Conservation (phyloP, 1,140 invertebrate genomes). For the Drosophila mojavensis region DNA sequence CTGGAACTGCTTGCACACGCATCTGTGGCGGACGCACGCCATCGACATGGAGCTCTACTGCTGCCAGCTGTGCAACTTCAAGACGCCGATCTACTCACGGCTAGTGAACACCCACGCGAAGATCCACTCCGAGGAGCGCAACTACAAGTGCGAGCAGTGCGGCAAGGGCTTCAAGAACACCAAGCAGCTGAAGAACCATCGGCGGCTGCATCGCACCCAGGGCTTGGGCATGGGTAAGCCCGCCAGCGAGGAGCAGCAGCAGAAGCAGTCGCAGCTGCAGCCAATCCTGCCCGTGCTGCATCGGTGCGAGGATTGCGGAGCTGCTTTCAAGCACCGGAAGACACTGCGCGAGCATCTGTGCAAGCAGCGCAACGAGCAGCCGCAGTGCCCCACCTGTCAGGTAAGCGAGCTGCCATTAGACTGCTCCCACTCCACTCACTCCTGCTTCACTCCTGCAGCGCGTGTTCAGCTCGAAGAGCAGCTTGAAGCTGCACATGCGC, state of each 20-base stretch:
- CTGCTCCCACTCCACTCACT: neutral
- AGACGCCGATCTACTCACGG: slow-evolving; percentile 87
- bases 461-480: slow-evolving; percentile 86
- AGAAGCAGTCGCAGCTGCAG: slow-evolving; percentile 81
- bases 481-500: slow-evolving; percentile 89
- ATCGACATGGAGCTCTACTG: slow-evolving; percentile 91
- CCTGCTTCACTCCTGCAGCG: slow-evolving; percentile 83
- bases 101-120: slow-evolving; percentile 88
- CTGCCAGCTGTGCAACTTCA: slow-evolving; percentile 88
- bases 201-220: slow-evolving; percentile 85
- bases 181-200: slow-evolving; percentile 89
- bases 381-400: slow-evolving; percentile 89
- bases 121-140: slow-evolving; percentile 88
- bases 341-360: slow-evolving; percentile 75
- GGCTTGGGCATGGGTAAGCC: slow-evolving; percentile 84
- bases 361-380: slow-evolving; percentile 81
- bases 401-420: neutral
- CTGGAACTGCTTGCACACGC: slow-evolving; percentile 88
- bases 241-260: slow-evolving; percentile 85
- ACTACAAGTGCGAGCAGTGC: slow-evolving; percentile 88
- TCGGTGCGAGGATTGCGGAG: slow-evolving; percentile 71
- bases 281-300: slow-evolving; percentile 37
- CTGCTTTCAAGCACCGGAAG: slow-evolving; percentile 76
- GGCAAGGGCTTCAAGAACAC: slow-evolving; percentile 91
- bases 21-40: slow-evolving; percentile 90